Evolutionary conservation across 2,113 vertebrate species (phyloP), one percentile per base, ranked within the genome.

Genomic region (Falco punctatus): DNA sequence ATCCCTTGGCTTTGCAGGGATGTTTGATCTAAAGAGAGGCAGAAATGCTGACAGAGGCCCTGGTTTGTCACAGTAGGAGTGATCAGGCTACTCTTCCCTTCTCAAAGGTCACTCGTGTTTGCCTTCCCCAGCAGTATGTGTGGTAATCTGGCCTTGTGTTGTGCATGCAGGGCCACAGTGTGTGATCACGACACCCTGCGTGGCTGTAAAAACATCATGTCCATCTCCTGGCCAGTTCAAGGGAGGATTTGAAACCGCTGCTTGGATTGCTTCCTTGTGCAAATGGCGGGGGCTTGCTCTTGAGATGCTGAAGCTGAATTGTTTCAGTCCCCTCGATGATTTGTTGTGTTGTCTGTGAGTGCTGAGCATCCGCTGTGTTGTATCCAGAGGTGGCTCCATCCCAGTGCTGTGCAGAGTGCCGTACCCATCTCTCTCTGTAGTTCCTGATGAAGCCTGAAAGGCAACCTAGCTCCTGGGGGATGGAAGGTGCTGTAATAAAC

Each of bases 401-500:
- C 55, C 4, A 8, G 30, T 79, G 35, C 62, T 79, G 7, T 28
- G 57, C 62, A 66, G 27, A 66, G 52, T 2, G 0, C 33, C 0
- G 2, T 66, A 46, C 48, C 49, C 2, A 0, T 65, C 24, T 80
- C 18, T 80, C n/a, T 73, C 24, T 2, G 0, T 61, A 69, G 35
- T 74, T 75, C 57, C 46, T 73, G 28, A 54, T 73, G 81, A 92
- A 92, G 83, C 24, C 46, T 92, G 33, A 94, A 94, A 86, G 54
- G 70, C 77, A 94, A 69, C 40, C 72, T 86, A 13, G 61, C 40
- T 92, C 35, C 62, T 69, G 59, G 22, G 81, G 32, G 22, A 46
- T 62, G 73, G 54, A 94, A 90, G 96, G 78, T 95, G 49, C 66
- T 73, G 1, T 82, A 87, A 85, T 90, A 95, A 83, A 93, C 86